Conservation (phyloP, 2,113 vertebrate genomes). For the Neotoma lepida region DNA sequence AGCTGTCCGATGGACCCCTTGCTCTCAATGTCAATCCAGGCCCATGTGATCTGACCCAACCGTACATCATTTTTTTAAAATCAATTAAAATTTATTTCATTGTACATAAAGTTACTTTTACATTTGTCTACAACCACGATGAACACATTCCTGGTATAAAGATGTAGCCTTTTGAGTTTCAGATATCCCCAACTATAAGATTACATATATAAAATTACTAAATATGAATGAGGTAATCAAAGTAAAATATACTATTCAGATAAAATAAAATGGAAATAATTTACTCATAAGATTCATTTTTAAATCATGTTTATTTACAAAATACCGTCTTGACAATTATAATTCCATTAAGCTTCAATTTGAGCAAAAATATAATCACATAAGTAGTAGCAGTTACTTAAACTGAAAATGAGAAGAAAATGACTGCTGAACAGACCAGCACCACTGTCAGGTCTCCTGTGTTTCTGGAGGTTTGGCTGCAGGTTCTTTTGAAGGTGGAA, state of each 20-base stretch:
- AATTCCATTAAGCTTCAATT: slow-evolving; percentile 86
- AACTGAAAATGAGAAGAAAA: slow-evolving; percentile 69
- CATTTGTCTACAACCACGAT: slow-evolving; percentile 71
- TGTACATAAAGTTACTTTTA: slow-evolving; percentile 78
- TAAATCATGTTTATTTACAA: slow-evolving; percentile 86
- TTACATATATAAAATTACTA: slow-evolving; percentile 66
- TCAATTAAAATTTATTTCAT: slow-evolving; percentile 75
- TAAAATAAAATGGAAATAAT: slow-evolving; percentile 82
- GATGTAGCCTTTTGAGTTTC: slow-evolving; percentile 71
- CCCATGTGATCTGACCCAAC: too few relatives aligned
- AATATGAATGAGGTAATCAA: slow-evolving; percentile 73
- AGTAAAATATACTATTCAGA: slow-evolving; percentile 78
- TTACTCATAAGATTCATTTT: slow-evolving; percentile 86
- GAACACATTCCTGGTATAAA: slow-evolving; percentile 63
- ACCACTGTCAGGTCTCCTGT: slow-evolving; percentile 79
- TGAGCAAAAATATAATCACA: slow-evolving; percentile 82
- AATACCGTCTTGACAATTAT: slow-evolving; percentile 86
- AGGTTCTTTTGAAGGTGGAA: slow-evolving; percentile 68
- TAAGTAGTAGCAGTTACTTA: slow-evolving; percentile 87
- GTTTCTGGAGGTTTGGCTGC: slow-evolving; percentile 77
- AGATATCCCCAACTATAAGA: slow-evolving; percentile 69
- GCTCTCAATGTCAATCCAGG: too few relatives aligned
- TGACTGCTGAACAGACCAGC: neutral
- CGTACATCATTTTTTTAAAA: neutral
- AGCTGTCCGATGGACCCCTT: too few relatives aligned